Evolutionary conservation across 2,888 invertebrate genomes (phyloP).

Genomic region (Drosophila mimica): DNA sequence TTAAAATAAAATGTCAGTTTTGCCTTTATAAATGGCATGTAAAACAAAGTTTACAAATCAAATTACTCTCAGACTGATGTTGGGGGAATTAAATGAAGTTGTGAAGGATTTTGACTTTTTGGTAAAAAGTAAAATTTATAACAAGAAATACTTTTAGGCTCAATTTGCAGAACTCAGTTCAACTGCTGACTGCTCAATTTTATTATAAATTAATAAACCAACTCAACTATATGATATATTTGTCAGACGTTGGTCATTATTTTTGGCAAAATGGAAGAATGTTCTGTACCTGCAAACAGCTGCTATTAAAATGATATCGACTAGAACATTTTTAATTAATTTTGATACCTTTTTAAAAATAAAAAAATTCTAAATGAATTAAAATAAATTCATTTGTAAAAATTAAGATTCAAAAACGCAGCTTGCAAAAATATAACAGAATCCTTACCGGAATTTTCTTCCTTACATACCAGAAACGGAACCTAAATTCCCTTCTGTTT

Average conservation of each 20-base stretch:
- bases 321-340: neutral
- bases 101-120: neutral
- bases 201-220: neutral
- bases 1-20: neutral
- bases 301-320: neutral
- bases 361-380: neutral
- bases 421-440: too few relatives aligned
- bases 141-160: too few relatives aligned
- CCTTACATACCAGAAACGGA: too few relatives aligned
- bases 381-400: neutral
- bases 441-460: too few relatives aligned
- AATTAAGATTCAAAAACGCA: neutral
- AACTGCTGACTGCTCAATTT: too few relatives aligned
- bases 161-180: neutral
- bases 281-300: neutral
- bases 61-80: neutral
- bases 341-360: neutral
- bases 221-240: neutral
- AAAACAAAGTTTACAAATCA: neutral
- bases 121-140: neutral
- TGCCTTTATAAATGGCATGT: neutral
- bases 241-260: neutral
- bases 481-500: neutral
- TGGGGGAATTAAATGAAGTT: neutral
- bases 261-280: too few relatives aligned